Conservation (phyloP, 1,140 invertebrate genomes). For the Drosophila varians region DNA sequence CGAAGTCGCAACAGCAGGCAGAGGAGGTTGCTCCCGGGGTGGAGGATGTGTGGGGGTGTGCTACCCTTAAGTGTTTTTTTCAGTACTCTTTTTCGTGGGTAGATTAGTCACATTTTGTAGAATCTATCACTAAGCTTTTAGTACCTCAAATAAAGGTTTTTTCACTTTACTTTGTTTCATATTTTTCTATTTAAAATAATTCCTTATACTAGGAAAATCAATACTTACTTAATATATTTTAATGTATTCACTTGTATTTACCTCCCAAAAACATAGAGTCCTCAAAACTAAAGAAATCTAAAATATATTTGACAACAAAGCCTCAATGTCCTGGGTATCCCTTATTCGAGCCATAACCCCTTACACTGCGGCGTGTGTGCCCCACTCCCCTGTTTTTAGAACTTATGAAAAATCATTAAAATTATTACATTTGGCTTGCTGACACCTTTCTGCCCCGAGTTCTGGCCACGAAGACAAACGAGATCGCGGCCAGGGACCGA, state of each 20-base stretch:
- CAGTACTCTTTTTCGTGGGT: background rate
- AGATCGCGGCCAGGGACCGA: slow-evolving; percentile 36
- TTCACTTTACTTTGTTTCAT: no score
- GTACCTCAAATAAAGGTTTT: no score
- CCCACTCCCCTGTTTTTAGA: slow-evolving; percentile 42
- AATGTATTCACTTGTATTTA: no score
- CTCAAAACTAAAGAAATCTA: no score
- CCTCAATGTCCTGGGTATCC: slow-evolving; percentile 25
- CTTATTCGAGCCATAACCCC: background rate
- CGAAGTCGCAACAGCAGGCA: slow-evolving; percentile 65
- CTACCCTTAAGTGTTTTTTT: slow-evolving; percentile 67
- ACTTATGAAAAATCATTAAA: slow-evolving; percentile 83
- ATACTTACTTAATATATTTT: no score
- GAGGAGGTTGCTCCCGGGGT: slow-evolving; percentile 20
- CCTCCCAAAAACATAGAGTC: no score
- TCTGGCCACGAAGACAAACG: slow-evolving; percentile 31
- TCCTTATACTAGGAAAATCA: no score
- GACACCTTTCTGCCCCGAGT: slow-evolving; percentile 58
- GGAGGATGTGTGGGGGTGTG: background rate
- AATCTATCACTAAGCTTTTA: no score
- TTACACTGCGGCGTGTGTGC: slow-evolving; percentile 30
- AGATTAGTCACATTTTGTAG: background rate
- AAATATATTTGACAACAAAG: no score
- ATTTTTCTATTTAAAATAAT: no score
- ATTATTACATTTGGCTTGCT: slow-evolving; percentile 81